Conservation (phyloP, 2,113 vertebrate species). For the Chaenogobius annularis region DNA sequence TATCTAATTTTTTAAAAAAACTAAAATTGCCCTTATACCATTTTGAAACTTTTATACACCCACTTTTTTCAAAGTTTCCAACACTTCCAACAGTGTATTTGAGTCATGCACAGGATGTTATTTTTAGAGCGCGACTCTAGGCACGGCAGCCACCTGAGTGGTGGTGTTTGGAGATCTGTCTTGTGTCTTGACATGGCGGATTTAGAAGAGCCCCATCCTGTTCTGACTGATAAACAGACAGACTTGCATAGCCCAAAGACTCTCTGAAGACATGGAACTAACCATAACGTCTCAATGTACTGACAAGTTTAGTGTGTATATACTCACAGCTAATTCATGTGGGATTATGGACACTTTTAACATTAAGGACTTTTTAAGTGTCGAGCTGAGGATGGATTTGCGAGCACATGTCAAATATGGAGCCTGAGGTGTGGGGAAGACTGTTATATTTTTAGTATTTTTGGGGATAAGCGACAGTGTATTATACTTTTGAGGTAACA, state of each 20-base stretch:
- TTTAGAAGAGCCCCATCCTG: slow-evolving; percentile 63
- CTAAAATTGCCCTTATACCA: background rate
- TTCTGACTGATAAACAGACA: slow-evolving; percentile 57
- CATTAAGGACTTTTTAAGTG: slow-evolving; percentile 24
- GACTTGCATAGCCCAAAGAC: slow-evolving; percentile 48
- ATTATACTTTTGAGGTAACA: background rate
- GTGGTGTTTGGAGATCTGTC: slow-evolving; percentile 48
- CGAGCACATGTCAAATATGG: background rate
- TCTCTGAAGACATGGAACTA: slow-evolving; percentile 27
- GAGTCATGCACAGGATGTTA: slow-evolving; percentile 45
- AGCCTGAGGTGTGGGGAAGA: background rate
- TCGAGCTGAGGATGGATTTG: slow-evolving; percentile 30
- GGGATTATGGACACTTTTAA: slow-evolving; percentile 49
- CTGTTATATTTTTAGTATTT: background rate
- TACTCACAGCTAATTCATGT: slow-evolving; percentile 24
- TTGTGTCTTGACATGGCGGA: slow-evolving; percentile 32
- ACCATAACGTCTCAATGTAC: slow-evolving; percentile 26
- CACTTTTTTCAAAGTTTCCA: background rate
- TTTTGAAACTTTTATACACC: background rate
- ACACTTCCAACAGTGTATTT: background rate
- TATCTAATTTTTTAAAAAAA: too few species aligned
- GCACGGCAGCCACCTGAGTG: slow-evolving; percentile 46
- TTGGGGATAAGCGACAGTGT: background rate
- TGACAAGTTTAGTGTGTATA: slow-evolving; percentile 2
- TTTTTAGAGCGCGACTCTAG: slow-evolving; percentile 43